Percentiles rank a stretch among this genome's conserved stretches.
phyloP scores from a whole-genome alignment of 2,113 vertebrate species.

The Microcebus jonahi region DNA sequence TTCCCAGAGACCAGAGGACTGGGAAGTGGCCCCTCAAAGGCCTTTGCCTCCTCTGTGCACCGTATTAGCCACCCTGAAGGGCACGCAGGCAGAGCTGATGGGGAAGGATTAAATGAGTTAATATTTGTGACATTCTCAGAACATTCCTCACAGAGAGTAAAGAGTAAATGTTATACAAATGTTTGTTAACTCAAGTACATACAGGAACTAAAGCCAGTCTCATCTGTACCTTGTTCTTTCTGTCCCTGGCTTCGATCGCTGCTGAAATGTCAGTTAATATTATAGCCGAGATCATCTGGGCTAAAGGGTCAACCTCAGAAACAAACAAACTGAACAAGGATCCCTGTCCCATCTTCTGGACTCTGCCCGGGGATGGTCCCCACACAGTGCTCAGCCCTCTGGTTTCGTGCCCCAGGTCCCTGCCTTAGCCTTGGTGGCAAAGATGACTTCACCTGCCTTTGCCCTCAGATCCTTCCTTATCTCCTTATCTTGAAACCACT shows the following conservation, averaged over 20 bases:
- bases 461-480: conserved; percentile 29
- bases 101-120: neutral
- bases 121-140: neutral
- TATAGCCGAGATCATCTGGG: conserved; percentile 19
- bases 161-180: neutral
- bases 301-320: neutral
- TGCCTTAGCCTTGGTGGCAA: neutral
- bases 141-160: neutral
- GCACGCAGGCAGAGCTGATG: neutral
- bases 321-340: neutral
- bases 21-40: neutral
- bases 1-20: neutral
- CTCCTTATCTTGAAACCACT: conserved; percentile 61
- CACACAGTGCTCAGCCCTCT: neutral
- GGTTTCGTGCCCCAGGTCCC: neutral
- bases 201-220: neutral
- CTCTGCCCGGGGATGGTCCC: conserved; percentile 55
- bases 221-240: conserved; percentile 54
- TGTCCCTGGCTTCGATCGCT: neutral
- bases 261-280: conserved; percentile 63
- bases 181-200: neutral
- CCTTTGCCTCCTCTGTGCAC: neutral
- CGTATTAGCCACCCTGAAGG: neutral
- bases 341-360: conserved; percentile 6
- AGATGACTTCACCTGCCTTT: neutral